These are phyloP conservation scores for Pedionomus torquatus DNA, from an alignment of 2,113 vertebrate genomes.

Conservation along the genomic window DNA sequence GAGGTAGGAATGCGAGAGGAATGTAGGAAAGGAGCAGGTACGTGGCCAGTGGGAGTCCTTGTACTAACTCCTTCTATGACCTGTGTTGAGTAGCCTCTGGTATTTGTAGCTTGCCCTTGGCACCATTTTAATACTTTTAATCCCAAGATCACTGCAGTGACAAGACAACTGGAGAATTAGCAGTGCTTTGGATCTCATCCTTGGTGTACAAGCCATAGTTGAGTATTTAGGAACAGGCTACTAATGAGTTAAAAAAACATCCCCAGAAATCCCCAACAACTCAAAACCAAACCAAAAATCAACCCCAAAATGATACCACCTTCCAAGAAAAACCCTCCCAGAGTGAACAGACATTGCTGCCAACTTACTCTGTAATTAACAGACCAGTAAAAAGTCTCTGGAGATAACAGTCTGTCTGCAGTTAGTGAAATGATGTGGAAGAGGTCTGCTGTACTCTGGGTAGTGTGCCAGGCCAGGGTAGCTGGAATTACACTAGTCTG, in stretches of 20 bases:
- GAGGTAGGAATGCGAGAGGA: background rate
- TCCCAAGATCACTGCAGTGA: background rate
- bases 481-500: background rate
- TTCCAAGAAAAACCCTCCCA: accelerated
- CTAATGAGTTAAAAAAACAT: background rate
- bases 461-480: background rate
- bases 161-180: background rate
- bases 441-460: background rate
- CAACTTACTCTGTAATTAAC: background rate
- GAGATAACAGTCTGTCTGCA: background rate
- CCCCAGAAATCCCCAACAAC: background rate
- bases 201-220: background rate
- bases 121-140: background rate
- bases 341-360: background rate
- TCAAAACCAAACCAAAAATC: background rate
- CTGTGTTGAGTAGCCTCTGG: background rate
- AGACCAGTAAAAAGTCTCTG: background rate
- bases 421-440: background rate
- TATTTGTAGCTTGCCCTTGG: background rate
- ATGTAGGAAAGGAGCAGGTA: background rate
- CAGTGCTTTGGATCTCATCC: background rate
- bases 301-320: background rate
- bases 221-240: background rate
- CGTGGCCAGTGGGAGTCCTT: background rate
- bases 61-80: background rate